Evolutionary conservation across 2,797 vertebrate genomes (phyloP).

Genomic region (Notoglanidium macrostoma): DNA sequence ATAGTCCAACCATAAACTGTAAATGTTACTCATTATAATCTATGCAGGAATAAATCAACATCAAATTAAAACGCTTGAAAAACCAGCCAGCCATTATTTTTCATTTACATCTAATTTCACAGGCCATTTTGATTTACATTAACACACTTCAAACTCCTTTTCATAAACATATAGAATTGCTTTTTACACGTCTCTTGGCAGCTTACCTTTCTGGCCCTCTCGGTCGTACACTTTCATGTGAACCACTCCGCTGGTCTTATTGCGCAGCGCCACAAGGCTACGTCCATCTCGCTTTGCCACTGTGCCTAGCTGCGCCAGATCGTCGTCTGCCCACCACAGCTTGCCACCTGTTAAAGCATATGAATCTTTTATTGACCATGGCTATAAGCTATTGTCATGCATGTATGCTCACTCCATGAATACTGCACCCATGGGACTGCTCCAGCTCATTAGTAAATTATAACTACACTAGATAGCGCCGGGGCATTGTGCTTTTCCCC

Average conservation of each 20-base stretch:
- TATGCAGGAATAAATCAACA: constrained; percentile 38
- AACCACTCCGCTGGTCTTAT: constrained; percentile 91
- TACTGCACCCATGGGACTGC: constrained; percentile 23
- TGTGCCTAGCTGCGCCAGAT: constrained; percentile 88
- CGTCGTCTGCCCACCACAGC: constrained; percentile 98
- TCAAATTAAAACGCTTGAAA: constrained; percentile 26
- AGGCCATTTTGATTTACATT: constrained; percentile 36
- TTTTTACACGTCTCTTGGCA: neutral
- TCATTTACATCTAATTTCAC: constrained; percentile 39
- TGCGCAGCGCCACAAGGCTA: constrained; percentile 81
- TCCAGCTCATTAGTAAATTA: constrained; percentile 38
- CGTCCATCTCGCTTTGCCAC: constrained; percentile 92
- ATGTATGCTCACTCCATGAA: neutral
- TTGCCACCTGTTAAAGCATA: constrained; percentile 82
- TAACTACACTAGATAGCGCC: constrained; percentile 25
- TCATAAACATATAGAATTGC: neutral
- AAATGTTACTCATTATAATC: constrained; percentile 20
- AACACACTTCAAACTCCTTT: neutral
- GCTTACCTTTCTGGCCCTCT: constrained; percentile 91
- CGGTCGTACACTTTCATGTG: constrained; percentile 97
- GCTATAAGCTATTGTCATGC: constrained; percentile 25
- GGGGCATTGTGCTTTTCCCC: constrained; percentile 47
- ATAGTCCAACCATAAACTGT: constrained; percentile 17
- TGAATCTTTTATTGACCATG: constrained; percentile 39
- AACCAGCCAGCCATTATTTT: constrained; percentile 16